phyloP scores from a whole-genome alignment of 2,797 vertebrate genomes.

The Sebastes alutus region DNA sequence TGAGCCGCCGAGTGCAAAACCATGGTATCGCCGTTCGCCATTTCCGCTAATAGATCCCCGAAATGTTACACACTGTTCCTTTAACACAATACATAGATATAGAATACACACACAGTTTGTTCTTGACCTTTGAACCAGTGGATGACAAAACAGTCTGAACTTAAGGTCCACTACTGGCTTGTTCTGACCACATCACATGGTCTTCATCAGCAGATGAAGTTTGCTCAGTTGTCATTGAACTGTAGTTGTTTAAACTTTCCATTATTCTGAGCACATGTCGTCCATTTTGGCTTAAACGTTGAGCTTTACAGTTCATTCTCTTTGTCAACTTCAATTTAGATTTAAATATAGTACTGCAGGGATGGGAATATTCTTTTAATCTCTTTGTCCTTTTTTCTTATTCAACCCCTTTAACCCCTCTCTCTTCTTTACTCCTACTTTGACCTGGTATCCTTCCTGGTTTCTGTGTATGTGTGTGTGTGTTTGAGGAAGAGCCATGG shows the following conservation, averaged over 20 bases:
- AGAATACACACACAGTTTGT: rapidly evolving
- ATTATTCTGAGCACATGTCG: background rate
- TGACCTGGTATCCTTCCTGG: constrained; percentile 58
- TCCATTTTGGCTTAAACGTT: background rate
- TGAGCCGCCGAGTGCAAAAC: too few relatives aligned
- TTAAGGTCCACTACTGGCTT: background rate
- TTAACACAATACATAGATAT: background rate
- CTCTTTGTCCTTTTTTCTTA: constrained; percentile 37
- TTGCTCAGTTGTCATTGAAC: background rate
- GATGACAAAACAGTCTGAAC: background rate
- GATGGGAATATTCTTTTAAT: constrained; percentile 55
- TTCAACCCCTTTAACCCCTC: constrained; percentile 38
- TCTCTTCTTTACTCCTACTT: constrained; percentile 28
- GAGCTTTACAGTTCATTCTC: background rate
- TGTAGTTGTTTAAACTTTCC: background rate
- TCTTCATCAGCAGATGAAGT: background rate
- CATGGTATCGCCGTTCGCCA: rapidly evolving
- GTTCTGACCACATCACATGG: background rate
- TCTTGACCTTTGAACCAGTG: background rate
- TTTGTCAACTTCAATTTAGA: background rate
- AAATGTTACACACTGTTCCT: background rate
- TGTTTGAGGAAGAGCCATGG: constrained; percentile 4
- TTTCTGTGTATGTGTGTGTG: background rate
- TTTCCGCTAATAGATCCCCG: too few relatives aligned
- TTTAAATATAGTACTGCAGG: background rate